A percentile compares a stretch with the other conserved stretches of the same genome.
Evolutionary conservation across 2,113 vertebrate species (phyloP).

Genomic region (Puffinus mauretanicus): DNA sequence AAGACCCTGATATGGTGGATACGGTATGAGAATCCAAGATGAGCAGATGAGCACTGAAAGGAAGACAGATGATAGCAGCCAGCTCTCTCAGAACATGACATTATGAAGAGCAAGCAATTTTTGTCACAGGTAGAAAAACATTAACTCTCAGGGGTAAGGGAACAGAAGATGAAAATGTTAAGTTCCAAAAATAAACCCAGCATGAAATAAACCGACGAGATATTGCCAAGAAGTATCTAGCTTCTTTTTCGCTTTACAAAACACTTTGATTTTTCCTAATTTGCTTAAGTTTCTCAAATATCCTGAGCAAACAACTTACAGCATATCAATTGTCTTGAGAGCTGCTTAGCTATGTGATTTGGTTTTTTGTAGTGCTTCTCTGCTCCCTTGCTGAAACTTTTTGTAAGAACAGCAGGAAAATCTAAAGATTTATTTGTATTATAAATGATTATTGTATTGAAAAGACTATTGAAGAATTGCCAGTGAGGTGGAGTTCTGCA

Average conservation of each 20-base stretch:
- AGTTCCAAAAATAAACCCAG: neutral
- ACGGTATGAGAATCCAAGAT: neutral
- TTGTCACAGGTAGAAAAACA: conserved; percentile 5
- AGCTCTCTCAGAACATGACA: neutral
- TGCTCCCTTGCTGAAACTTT: neutral
- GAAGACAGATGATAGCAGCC: neutral
- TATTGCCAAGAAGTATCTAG: neutral
- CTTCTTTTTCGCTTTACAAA: neutral
- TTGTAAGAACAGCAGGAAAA: neutral
- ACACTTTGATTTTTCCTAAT: neutral
- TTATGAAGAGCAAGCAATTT: neutral
- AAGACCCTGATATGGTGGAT: neutral
- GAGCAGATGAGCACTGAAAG: neutral
- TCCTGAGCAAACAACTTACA: neutral
- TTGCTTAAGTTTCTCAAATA: neutral
- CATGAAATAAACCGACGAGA: neutral
- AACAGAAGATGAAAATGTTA: neutral
- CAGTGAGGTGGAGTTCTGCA: neutral
- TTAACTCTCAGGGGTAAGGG: neutral
- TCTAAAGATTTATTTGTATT: neutral
- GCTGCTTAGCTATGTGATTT: neutral
- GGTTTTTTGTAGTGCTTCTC: neutral
- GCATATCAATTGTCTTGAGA: neutral
- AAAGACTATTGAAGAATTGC: neutral
- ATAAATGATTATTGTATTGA: neutral